Evolutionary conservation across 2,113 vertebrate genomes (phyloP).

Genomic region (Embiotoca jacksoni): DNA sequence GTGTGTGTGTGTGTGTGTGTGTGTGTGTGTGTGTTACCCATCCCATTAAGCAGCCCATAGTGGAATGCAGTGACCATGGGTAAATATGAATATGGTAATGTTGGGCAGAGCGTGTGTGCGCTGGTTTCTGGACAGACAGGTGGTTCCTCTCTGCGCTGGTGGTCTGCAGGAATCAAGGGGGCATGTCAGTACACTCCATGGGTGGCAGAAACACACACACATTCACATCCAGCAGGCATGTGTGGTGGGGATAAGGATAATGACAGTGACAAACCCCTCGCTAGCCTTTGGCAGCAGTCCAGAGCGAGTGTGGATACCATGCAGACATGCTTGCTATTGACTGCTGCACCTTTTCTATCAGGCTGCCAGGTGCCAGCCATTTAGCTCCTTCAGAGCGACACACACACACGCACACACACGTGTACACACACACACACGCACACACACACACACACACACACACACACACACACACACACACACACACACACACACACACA

Average conservation of each 20-base stretch:
- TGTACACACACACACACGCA: neutral
- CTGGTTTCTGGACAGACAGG: conserved; percentile 69
- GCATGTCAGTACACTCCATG: conserved; percentile 56
- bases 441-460: no score
- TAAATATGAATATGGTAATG: conserved; percentile 80
- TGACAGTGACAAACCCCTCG: conserved; percentile 43
- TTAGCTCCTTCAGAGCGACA: conserved; percentile 27
- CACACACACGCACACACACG: conserved; percentile 18
- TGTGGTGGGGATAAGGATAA: conserved; percentile 42
- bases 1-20: neutral
- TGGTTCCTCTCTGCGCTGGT: conserved; percentile 74
- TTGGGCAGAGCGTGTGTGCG: conserved; percentile 31
- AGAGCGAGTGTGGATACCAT: conserved; percentile 5
- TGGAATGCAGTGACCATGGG: conserved; percentile 56
- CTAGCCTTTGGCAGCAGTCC: conserved; percentile 30
- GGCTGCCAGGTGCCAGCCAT: conserved; percentile 33
- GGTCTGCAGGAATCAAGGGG: conserved; percentile 70
- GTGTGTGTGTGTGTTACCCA: conserved; percentile 39
- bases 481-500: neutral
- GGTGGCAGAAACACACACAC: conserved; percentile 65
- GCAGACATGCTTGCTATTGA: conserved; percentile 29
- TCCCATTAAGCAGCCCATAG: conserved; percentile 52
- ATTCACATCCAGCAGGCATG: conserved; percentile 25
- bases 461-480: no score
- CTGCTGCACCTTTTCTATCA: conserved; percentile 36